A percentile compares a stretch with the other conserved stretches of the same genome.
phyloP scores from a whole-genome alignment of 2,888 invertebrate genomes.

The Tachina lurida region DNA sequence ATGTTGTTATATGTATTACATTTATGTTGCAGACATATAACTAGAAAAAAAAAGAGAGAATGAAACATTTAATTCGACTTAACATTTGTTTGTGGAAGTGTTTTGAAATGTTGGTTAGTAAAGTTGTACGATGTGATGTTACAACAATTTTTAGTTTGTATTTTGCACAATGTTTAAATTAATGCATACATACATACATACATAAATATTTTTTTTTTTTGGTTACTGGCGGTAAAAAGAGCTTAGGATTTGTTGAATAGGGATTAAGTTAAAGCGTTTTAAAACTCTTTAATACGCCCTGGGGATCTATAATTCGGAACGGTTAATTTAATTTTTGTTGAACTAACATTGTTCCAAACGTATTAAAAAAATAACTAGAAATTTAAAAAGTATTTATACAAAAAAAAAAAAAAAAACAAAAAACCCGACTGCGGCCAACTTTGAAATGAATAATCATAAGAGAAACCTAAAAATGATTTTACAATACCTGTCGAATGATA shows the following conservation, averaged over 20 bases:
- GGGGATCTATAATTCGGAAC: no score
- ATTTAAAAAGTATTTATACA: no score
- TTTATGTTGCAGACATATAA: slow-evolving; percentile 58
- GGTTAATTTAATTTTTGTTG: no score
- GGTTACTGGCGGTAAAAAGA: not conserved
- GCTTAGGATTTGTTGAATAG: not conserved
- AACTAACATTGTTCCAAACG: no score
- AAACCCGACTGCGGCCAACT: no score
- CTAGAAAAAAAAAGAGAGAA: slow-evolving; percentile 48
- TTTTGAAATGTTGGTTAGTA: slow-evolving; percentile 50
- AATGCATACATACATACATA: slow-evolving; percentile 69
- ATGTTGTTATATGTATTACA: slow-evolving; percentile 58
- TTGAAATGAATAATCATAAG: no score
- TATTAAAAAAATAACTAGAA: no score
- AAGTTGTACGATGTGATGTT: slow-evolving; percentile 52
- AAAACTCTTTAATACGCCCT: no score
- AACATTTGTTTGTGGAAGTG: slow-evolving; percentile 43
- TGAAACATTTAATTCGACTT: slow-evolving; percentile 54
- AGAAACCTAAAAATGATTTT: no score
- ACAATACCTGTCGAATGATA: no score
- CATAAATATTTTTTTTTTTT: not conserved
- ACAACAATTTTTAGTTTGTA: slow-evolving; percentile 57
- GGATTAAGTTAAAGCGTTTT: no score
- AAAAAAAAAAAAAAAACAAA: no score
- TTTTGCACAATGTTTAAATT: slow-evolving; percentile 32